Base-by-base conservation (phyloP, 2,113 vertebrate genomes). In the Penelope pileata region DNA sequence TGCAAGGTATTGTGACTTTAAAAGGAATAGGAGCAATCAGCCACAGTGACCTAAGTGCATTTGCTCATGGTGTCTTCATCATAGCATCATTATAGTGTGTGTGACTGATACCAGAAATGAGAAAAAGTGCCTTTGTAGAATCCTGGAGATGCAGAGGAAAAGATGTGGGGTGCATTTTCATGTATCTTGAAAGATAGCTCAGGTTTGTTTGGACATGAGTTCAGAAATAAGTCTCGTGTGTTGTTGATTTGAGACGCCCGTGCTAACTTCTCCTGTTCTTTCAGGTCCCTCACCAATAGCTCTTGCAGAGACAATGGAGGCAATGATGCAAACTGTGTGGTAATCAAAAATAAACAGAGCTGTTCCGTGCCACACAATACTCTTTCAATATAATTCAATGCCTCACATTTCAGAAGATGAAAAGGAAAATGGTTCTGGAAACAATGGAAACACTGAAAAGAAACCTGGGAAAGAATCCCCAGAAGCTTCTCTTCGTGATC, bases 351-450 rank as follows among this genome's bases (percentile, higher is more conserved):
- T 60, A 62, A 73, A 38, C 32, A 24, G 53, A 88, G 83, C 17
- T n/a, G 36, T 94, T 96, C 54, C 80, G 90, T 3, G 3, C 36
- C 48, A 62, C 32, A 69, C 79, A n/a, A 43, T 81, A 88, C 54
- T 76, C 51, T 43, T 53, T 92, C 79, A 94, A 79, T 93, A 92
- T 93, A 88, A 60, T 97, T 98, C 98, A 98, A 99, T 99, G 99
- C 99, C 99, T 97, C 99, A 99, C 97, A 94, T 98, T 91, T 98
- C 98, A 95, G 98, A 99, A 97, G 96, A 97, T 97, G 98, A 98
- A 97, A 98, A 97, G 86, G 91, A 98, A 95, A 98, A 97, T 91
- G 96, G 97, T 83, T 93, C 98, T 84, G 98, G 97, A 97, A 97
- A 97, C 83, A 97, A 93, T 62, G 98, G 97, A 96, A 97, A 97